These are phyloP conservation scores for Pseudotriccus pelzelni DNA, from an alignment of 2,797 vertebrate genomes.

Conservation along the genomic window DNA sequence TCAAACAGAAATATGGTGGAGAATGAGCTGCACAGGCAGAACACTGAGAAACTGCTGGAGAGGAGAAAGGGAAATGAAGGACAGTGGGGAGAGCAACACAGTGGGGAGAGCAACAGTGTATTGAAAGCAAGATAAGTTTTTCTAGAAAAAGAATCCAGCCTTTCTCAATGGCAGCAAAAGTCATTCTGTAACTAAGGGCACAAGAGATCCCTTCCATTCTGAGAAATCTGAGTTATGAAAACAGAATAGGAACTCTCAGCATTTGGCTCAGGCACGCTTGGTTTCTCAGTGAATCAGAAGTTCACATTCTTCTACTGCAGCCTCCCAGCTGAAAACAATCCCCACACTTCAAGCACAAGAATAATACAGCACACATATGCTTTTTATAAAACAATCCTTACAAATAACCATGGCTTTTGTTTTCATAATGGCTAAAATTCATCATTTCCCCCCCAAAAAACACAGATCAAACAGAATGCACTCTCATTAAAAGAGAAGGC, in stretches of 20 bases:
- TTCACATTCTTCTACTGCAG: conserved; percentile 54
- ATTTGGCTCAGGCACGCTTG: not conserved
- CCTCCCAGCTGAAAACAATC: conserved; percentile 58
- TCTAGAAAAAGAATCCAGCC: conserved; percentile 5
- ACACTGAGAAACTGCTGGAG: not conserved
- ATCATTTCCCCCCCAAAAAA: conserved; percentile 6
- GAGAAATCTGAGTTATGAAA: conserved; percentile 49
- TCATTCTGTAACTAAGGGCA: not conserved
- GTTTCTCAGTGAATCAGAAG: conserved; percentile 54
- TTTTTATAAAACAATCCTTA: conserved; percentile 50
- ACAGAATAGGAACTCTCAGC: conserved; percentile 42
- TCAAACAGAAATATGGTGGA: not conserved
- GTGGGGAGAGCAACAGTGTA: not conserved
- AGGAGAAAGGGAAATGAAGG: not conserved
- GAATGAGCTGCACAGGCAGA: not conserved
- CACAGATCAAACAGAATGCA: conserved; percentile 39
- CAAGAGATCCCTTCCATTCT: conserved; percentile 24
- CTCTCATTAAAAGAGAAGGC: conserved; percentile 1
- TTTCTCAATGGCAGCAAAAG: conserved; percentile 36
- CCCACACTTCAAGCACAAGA: conserved; percentile 44
- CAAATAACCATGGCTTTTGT: conserved; percentile 50
- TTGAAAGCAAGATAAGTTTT: not conserved
- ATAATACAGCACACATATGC: conserved; percentile 61
- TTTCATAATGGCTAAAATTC: conserved; percentile 58
- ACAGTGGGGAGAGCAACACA: not conserved